These are phyloP conservation scores for Drosophila anomalipes DNA, from an alignment of 2,888 invertebrate species.

Conservation along the genomic window DNA sequence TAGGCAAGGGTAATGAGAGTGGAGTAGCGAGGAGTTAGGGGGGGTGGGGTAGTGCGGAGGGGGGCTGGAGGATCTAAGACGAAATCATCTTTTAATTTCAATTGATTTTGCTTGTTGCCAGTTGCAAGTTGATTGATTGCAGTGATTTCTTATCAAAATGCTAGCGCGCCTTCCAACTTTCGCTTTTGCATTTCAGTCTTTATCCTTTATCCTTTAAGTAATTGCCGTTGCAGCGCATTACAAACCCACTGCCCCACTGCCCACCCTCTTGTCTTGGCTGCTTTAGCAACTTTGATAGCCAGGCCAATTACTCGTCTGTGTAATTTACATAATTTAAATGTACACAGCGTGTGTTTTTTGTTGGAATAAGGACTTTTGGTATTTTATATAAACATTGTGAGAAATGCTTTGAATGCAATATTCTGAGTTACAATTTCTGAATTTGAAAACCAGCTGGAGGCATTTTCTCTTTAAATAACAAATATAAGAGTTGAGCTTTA, in stretches of 20 bases:
- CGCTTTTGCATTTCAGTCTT: slow-evolving; percentile 42
- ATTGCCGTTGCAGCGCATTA: slow-evolving; percentile 53
- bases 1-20: slow-evolving; percentile 7
- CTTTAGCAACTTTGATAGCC: not conserved
- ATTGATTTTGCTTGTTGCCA: slow-evolving; percentile 79
- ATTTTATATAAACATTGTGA: not conserved
- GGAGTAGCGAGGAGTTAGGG: not conserved
- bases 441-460: not conserved
- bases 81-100: slow-evolving; percentile 82
- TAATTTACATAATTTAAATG: slow-evolving; percentile 67
- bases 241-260: not conserved
- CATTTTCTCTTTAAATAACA: not conserved
- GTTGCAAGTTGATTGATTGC: slow-evolving; percentile 78
- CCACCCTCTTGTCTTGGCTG: slow-evolving; percentile 4
- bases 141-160: slow-evolving; percentile 75
- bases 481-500: not conserved
- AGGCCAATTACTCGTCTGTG: slow-evolving; percentile 64
- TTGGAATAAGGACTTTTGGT: not conserved
- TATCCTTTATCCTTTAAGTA: slow-evolving; percentile 58
- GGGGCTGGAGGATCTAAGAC: not conserved
- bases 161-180: slow-evolving; percentile 37
- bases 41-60: no score
- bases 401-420: not conserved
- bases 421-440: not conserved
- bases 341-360: slow-evolving; percentile 24